Base-by-base conservation (phyloP, 1,140 invertebrate genomes). In the Tyrophagus putrescentiae region DNA sequence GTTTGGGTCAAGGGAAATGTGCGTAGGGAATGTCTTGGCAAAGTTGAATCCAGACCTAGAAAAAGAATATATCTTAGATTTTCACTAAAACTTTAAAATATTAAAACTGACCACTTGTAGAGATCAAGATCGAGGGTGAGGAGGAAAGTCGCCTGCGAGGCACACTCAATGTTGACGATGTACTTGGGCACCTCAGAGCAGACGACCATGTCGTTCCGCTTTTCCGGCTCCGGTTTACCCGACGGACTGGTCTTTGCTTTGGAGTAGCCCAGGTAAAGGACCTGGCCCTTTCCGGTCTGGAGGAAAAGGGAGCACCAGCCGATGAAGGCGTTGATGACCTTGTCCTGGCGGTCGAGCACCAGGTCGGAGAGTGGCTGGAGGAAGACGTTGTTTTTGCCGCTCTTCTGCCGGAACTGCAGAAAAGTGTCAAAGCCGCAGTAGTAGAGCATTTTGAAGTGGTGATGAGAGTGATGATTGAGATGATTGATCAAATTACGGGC, bases 341-440 rank as follows among this genome's bases (percentile, higher is more conserved):
- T 60, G 27, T 60, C 41, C 25, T 53, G 11, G 13, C 25, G 9
- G 27, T 48, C 41, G 6, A 48, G 21, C 2, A 31, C 36, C 4
- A 60, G 45, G 54, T 60, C 58, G 23, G 31, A 27, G 7, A 60
- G 28, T 27, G 58, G 28, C 13, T 54, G 27, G 1, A 60, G 29
- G 54, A 28, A 60, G 7, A 53, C 21, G 32, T 60, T 28, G 11
- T 60, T 62, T 16, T n/a, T 57, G 28, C 21, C 41, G 27, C 16
- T 5, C 31, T 57, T 57, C 3, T 57, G 56, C 2, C 27, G 16
- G 39, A 60, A 60, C 39, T 48, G 39, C 16, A 60, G 41, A 31
- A 53, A 53, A 16, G 41, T 23, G n/a, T 60, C 58, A 27, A 60
- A 60, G 4, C 58, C 58, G 36, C 58, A 60, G 54, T 60, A 60